These are phyloP conservation scores for Caerostris darwini DNA, from an alignment of 1,140 invertebrate species.

Conservation along the genomic window DNA sequence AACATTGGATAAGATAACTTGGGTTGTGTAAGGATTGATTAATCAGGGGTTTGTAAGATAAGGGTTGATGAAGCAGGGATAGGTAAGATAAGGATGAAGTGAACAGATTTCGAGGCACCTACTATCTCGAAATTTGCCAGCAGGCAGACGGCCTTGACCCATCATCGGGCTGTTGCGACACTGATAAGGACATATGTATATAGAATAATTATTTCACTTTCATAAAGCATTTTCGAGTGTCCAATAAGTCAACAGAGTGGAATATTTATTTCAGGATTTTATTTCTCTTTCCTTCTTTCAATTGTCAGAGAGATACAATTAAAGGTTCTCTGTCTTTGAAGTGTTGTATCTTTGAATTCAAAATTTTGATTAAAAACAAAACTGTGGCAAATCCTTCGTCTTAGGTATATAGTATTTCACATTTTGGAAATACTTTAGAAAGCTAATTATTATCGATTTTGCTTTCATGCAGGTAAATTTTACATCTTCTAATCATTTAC, in stretches of 20 bases:
- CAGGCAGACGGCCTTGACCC: too few relatives aligned
- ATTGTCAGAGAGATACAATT: background rate
- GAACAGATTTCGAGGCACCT: too few relatives aligned
- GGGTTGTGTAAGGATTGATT: too few relatives aligned
- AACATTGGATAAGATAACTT: too few relatives aligned
- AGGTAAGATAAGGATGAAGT: too few relatives aligned
- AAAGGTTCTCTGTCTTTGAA: background rate
- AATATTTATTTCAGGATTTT: background rate
- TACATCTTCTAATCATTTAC: background rate
- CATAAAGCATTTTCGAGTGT: background rate
- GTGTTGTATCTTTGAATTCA: background rate
- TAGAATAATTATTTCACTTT: slow-evolving; percentile 12
- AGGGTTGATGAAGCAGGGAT: too few relatives aligned
- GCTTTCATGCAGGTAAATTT: background rate
- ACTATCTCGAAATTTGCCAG: too few relatives aligned
- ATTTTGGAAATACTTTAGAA: background rate
- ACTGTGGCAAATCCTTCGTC: background rate
- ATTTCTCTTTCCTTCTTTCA: background rate
- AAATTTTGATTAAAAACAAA: background rate
- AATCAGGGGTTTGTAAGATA: too few relatives aligned
- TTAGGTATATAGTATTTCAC: slow-evolving; percentile 13
- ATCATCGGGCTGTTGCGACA: too few relatives aligned
- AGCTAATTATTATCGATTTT: slow-evolving; percentile 26
- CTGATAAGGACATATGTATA: too few relatives aligned
- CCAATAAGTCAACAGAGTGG: background rate